phyloP scores from a whole-genome alignment of 2,113 vertebrate species.

The Nicator chloris region DNA sequence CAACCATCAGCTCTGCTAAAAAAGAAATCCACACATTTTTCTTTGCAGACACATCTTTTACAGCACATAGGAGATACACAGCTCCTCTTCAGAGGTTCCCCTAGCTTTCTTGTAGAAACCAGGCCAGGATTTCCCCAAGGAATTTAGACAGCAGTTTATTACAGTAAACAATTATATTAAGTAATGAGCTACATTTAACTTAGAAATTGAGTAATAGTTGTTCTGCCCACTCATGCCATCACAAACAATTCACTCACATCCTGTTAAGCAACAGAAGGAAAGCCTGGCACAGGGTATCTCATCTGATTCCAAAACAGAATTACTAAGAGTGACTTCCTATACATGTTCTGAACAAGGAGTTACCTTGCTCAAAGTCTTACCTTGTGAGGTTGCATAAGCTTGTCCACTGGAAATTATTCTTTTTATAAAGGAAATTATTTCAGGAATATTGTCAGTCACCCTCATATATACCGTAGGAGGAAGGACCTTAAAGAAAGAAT shows the following conservation, averaged over 20 bases:
- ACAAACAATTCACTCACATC: neutral
- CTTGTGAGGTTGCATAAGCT: conserved; percentile 83
- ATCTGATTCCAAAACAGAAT: neutral
- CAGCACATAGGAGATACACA: neutral
- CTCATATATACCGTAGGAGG: conserved; percentile 86
- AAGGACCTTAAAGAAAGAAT: conserved; percentile 75
- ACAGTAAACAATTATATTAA: neutral
- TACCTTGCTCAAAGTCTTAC: conserved; percentile 53
- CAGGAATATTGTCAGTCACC: conserved; percentile 92
- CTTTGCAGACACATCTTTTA: neutral
- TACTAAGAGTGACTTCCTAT: neutral
- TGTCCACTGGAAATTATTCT: conserved; percentile 82
- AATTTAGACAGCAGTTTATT: neutral
- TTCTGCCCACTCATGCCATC: neutral
- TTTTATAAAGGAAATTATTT: conserved; percentile 86
- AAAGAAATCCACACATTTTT: neutral
- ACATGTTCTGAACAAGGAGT: neutral
- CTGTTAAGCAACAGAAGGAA: neutral
- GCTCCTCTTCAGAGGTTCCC: neutral
- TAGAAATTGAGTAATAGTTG: neutral
- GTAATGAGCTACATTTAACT: neutral
- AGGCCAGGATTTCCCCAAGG: neutral
- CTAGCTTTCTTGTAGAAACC: neutral
- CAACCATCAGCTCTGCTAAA: neutral
- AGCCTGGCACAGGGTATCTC: neutral